These are phyloP conservation scores for Pavo muticus DNA, from an alignment of 2,113 vertebrate species.

Conservation along the genomic window DNA sequence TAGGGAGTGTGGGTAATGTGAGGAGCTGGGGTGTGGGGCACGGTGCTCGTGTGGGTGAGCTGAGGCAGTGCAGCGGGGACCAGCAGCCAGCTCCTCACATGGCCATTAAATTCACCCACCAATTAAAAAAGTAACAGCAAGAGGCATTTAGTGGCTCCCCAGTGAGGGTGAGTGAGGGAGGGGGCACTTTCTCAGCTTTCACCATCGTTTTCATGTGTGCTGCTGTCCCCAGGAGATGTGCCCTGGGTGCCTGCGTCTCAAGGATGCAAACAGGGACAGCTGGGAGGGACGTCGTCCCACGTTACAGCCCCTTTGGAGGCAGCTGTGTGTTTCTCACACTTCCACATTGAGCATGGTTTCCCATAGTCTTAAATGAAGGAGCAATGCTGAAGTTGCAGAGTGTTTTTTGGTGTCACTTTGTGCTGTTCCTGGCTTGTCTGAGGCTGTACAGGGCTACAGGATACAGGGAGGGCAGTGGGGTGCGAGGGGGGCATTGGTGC, in stretches of 20 bases:
- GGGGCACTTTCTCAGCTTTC: background rate
- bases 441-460: background rate
- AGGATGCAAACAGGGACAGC: background rate
- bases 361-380: background rate
- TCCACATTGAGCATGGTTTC: background rate
- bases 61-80: rapidly evolving
- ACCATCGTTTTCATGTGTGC: background rate
- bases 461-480: slow-evolving; percentile 31
- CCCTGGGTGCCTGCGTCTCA: slow-evolving; percentile 37
- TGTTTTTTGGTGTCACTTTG: background rate
- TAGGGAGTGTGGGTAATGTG: background rate
- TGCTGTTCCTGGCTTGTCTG: background rate
- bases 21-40: background rate
- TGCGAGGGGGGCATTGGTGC: slow-evolving; percentile 5
- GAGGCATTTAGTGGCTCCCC: background rate
- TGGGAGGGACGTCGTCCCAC: background rate
- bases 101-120: background rate
- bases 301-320: background rate
- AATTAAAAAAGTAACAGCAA: slow-evolving; percentile 7
- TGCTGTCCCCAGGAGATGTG: background rate
- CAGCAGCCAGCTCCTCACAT: background rate
- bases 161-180: background rate
- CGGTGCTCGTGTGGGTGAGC: background rate
- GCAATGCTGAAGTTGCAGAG: background rate
- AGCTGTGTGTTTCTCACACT: background rate